phyloP scores from a whole-genome alignment of 2,888 invertebrate genomes.

The Drosophila subsilvestris region DNA sequence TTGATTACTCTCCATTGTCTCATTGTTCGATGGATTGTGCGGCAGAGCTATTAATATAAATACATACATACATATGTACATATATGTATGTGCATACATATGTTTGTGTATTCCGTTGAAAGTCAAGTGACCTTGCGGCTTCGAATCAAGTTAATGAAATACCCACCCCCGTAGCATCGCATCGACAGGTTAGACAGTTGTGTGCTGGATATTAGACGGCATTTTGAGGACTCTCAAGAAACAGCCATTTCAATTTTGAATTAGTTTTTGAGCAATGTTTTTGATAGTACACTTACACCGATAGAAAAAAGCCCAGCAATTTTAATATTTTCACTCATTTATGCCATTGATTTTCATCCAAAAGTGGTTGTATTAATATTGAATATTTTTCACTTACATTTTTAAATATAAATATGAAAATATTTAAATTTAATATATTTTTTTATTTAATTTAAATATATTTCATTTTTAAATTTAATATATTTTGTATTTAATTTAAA shows the following conservation, averaged over 20 bases:
- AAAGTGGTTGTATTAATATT: too few species aligned
- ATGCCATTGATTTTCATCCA: too few species aligned
- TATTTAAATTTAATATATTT: too few species aligned
- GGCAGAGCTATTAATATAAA: constrained; percentile 40
- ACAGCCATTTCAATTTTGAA: neutral
- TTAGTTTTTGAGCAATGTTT: neutral
- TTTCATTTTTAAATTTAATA: too few species aligned
- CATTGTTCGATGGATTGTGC: constrained; percentile 31
- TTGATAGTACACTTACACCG: too few species aligned
- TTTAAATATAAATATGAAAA: too few species aligned
- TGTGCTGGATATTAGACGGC: neutral
- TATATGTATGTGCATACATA: neutral
- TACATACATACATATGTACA: neutral
- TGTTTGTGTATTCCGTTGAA: constrained; percentile 20
- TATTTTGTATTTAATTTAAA: too few species aligned
- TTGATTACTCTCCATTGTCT: constrained; percentile 29
- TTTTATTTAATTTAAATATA: too few species aligned
- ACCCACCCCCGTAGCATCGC: neutral
- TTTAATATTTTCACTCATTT: too few species aligned
- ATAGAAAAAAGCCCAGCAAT: too few species aligned
- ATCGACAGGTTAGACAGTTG: neutral
- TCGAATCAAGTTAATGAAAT: constrained; percentile 57
- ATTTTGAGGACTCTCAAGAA: neutral
- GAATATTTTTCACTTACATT: too few species aligned
- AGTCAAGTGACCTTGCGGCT: constrained; percentile 33